phyloP scores from a whole-genome alignment of 2,888 invertebrate genomes.

The Hirtodrosophila duncani region DNA sequence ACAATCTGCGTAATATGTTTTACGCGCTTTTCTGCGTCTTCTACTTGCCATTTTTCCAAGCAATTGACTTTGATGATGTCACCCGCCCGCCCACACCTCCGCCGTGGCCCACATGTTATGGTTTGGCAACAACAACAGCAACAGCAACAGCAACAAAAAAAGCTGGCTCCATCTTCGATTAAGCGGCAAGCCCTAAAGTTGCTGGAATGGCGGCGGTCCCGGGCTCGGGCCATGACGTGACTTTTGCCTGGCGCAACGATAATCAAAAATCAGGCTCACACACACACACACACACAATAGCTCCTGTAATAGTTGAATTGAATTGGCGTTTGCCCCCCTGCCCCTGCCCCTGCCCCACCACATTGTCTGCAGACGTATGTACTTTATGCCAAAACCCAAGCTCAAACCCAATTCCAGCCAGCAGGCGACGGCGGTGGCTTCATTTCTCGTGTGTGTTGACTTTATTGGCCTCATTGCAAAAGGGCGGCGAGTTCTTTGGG shows the following conservation, averaged over 20 bases:
- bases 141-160: too few species aligned
- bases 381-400: too few species aligned
- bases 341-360: constrained; percentile 7
- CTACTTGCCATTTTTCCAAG: constrained; percentile 74
- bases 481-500: constrained; percentile 33
- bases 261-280: constrained; percentile 64
- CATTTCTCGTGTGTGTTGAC: constrained; percentile 41
- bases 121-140: too few species aligned
- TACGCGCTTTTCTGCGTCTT: constrained; percentile 47
- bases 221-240: constrained; percentile 67
- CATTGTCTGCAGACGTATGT: constrained; percentile 23
- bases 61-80: constrained; percentile 76
- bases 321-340: constrained; percentile 47
- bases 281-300: constrained; percentile 64
- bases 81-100: constrained; percentile 7
- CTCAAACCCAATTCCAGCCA: too few species aligned
- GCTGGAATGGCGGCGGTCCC: too few species aligned
- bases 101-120: too few species aligned
- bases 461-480: constrained; percentile 70
- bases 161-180: constrained; percentile 48
- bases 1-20: constrained; percentile 70
- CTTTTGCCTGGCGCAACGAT: constrained; percentile 47
- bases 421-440: too few species aligned
- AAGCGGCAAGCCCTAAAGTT: constrained; percentile 50
- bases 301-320: constrained; percentile 66